phyloP scores from a whole-genome alignment of 2,888 invertebrate genomes.

The Drosophila fulvimacula region DNA sequence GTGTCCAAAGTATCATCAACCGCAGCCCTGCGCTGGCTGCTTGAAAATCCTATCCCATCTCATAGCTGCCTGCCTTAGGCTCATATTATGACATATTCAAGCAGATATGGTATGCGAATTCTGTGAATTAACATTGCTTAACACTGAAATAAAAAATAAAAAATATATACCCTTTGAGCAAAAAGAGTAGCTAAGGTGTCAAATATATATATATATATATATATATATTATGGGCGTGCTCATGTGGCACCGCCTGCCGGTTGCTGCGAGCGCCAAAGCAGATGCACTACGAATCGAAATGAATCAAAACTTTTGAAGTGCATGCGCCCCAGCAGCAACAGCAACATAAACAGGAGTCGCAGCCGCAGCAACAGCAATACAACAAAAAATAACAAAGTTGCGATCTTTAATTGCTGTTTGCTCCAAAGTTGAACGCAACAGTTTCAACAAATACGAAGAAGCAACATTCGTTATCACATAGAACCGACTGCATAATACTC shows the following conservation, averaged over 20 bases:
- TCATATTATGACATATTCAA: background rate
- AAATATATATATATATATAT: constrained; percentile 17
- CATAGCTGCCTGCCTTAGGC: too few relatives aligned
- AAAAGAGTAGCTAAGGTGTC: constrained; percentile 6
- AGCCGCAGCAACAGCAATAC: background rate
- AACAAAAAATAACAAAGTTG: constrained; percentile 24
- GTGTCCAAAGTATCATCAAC: background rate
- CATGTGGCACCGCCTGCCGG: constrained; percentile 3
- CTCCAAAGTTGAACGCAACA: constrained; percentile 37
- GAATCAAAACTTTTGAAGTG: constrained; percentile 45
- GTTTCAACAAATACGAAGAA: constrained; percentile 15
- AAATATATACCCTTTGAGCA: background rate
- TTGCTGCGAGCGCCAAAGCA: constrained; percentile 26
- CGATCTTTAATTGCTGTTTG: constrained; percentile 52
- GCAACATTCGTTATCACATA: background rate
- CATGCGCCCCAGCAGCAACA: constrained; percentile 1
- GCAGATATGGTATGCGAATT: background rate
- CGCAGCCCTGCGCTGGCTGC: too few relatives aligned
- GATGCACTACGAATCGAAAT: constrained; percentile 40
- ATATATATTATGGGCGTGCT: constrained; percentile 2
- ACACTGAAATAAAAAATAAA: background rate
- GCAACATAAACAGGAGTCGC: constrained; percentile 1
- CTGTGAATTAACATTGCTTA: background rate
- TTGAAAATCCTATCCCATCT: background rate
- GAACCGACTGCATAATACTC: background rate